phyloP scores from a whole-genome alignment of 2,888 invertebrate species.

The Tinea trinotella region DNA sequence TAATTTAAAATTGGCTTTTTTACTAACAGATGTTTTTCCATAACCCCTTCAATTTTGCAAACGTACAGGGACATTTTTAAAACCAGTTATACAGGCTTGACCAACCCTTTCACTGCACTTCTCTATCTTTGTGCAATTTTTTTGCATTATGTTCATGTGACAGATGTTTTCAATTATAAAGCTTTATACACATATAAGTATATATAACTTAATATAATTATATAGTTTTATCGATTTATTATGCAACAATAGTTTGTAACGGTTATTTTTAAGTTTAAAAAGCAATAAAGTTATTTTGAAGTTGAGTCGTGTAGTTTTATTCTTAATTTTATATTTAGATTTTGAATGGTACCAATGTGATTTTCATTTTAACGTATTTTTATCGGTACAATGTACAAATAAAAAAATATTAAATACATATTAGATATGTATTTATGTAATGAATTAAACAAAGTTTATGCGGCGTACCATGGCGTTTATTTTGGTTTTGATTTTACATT shows the following conservation, averaged over 20 bases:
- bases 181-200: neutral
- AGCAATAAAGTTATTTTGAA: neutral
- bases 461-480: no score
- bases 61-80: constrained; percentile 26
- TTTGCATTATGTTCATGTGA: constrained; percentile 42
- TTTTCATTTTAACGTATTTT: no score
- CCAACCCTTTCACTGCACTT: constrained; percentile 36
- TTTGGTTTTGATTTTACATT: no score
- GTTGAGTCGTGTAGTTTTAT: no score
- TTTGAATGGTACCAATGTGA: no score
- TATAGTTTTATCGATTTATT: neutral
- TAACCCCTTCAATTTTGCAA: constrained; percentile 25
- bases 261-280: neutral
- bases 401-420: no score
- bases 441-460: no score
- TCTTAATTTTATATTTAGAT: no score
- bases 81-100: constrained; percentile 43
- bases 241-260: neutral
- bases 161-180: constrained; percentile 43
- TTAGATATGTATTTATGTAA: no score
- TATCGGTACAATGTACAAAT: no score
- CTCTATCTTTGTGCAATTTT: constrained; percentile 35
- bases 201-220: neutral
- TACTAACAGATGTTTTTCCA: neutral
- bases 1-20: no score